Evolutionary conservation across 2,888 invertebrate genomes (phyloP).

Genomic region (Pomacea canaliculata): DNA sequence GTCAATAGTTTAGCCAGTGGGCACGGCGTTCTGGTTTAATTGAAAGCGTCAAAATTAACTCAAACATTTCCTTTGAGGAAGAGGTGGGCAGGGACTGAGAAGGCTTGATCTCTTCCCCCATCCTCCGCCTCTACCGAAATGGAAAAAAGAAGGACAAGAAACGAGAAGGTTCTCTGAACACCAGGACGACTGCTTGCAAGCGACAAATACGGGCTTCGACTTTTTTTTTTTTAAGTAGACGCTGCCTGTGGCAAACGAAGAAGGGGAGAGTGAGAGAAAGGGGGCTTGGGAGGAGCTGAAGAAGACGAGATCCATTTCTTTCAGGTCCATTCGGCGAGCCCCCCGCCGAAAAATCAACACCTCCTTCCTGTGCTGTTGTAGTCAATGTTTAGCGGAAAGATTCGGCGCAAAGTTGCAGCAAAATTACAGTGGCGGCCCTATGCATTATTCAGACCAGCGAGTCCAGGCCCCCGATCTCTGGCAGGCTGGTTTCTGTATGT

Average conservation of each 20-base stretch:
- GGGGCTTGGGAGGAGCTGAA: not conserved
- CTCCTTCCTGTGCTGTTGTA: conserved; percentile 16
- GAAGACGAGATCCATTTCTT: not conserved
- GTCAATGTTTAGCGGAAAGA: conserved; percentile 29
- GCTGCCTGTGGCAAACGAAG: too few species aligned
- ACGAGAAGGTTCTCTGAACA: too few species aligned
- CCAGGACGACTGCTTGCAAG: not conserved
- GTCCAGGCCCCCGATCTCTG: not conserved
- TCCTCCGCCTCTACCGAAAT: too few species aligned
- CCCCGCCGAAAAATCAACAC: conserved; percentile 9
- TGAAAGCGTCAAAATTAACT: conserved; percentile 37
- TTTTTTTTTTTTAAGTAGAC: too few species aligned
- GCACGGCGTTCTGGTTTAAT: conserved; percentile 32
- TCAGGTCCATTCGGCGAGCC: too few species aligned
- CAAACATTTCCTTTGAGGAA: conserved; percentile 28
- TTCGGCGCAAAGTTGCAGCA: conserved; percentile 7
- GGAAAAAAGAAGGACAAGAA: too few species aligned
- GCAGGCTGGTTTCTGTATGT: conserved; percentile 8
- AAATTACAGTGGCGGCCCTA: conserved; percentile 24
- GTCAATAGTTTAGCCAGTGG: conserved; percentile 18
- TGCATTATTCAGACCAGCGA: conserved; percentile 24
- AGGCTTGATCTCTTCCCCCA: too few species aligned
- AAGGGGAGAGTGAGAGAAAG: not conserved
- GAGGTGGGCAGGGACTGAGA: too few species aligned
- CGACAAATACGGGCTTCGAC: conserved; percentile 18